Conservation (phyloP, 2,113 vertebrate genomes). For the Athene noctua region DNA sequence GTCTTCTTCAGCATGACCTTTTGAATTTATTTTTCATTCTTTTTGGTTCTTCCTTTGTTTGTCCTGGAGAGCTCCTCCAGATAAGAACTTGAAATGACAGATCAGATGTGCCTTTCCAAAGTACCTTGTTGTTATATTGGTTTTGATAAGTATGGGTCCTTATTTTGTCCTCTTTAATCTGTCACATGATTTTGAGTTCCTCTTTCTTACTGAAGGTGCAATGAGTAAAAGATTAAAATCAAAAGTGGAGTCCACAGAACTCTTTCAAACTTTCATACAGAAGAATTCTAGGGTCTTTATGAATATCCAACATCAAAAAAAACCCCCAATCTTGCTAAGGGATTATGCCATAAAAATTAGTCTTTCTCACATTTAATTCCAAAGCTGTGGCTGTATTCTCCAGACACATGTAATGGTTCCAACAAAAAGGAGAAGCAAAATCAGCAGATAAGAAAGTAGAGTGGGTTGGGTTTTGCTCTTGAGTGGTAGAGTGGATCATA, state of each 20-base stretch:
- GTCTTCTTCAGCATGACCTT: not conserved
- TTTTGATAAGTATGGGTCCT: not conserved
- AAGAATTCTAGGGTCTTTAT: not conserved
- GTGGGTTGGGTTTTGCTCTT: not conserved
- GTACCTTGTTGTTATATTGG: not conserved
- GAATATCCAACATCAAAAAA: not conserved
- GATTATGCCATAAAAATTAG: not conserved
- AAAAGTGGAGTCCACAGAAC: not conserved
- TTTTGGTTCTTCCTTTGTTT: not conserved
- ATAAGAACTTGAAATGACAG: not conserved
- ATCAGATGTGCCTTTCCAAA: not conserved
- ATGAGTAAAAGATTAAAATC: not conserved
- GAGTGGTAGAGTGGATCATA: constrained; percentile 27
- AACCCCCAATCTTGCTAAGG: not conserved
- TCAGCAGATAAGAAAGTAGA: constrained; percentile 34
- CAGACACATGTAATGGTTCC: constrained; percentile 61
- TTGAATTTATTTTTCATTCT: not conserved
- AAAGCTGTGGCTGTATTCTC: constrained; percentile 41
- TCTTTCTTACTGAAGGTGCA: not conserved
- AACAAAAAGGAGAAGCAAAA: constrained; percentile 66
- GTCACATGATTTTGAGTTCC: not conserved
- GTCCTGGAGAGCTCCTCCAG: not conserved
- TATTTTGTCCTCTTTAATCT: not conserved
- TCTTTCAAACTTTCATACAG: not conserved
- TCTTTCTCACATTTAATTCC: not conserved